Evolutionary conservation across 1,140 invertebrate species (phyloP), one percentile per base, ranked within the genome.

Genomic region (Sitobion miscanthi): DNA sequence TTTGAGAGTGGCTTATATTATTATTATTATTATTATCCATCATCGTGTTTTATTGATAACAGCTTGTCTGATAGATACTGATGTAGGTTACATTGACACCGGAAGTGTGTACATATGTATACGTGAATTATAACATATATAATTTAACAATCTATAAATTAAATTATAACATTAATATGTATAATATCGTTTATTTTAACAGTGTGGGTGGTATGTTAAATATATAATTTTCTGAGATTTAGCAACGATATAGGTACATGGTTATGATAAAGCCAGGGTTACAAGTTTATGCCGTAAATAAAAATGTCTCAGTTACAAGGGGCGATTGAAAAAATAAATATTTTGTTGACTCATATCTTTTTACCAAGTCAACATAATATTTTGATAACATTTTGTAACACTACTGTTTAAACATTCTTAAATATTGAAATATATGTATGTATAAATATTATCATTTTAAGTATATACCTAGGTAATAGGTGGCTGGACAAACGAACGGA

Each of bases 61-160:
- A 38, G 2, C 21, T 20, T 38, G 77, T 38, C 77, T 35, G 35
- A 83, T 83, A 35, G n/a, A 38, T 83, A 83, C 35, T 23, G n/a
- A 83, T 83, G 77, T 38, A 83, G 77, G 77, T 83, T 83, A 83
- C 35, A 83, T 83, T 83, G 77, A 83, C 35, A 35, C 35, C 77
- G n/a, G 35, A 83, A 38, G 35, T 35, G 7, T 83, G 35, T 21
- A 83, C 20, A 82, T 82, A 38, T 8, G n/a, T 38, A 0, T 77
- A 77, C 35, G 42, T 42, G 42, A 42, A 42, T 77, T 35, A 17
- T 35, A 77, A 77, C 69, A 1, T 82, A 38, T 38, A 38, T 82
- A 35, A 38, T 83, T 38, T 8, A 38, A 38, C 21, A 8, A 38
- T 38, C n/a, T 21, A 38, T 38, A 83, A 21, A 83, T 38, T 38